Percentiles rank a stretch among this genome's conserved stretches.
phyloP scores from a whole-genome alignment of 2,113 vertebrate species.

The Phainopepla nitens region DNA sequence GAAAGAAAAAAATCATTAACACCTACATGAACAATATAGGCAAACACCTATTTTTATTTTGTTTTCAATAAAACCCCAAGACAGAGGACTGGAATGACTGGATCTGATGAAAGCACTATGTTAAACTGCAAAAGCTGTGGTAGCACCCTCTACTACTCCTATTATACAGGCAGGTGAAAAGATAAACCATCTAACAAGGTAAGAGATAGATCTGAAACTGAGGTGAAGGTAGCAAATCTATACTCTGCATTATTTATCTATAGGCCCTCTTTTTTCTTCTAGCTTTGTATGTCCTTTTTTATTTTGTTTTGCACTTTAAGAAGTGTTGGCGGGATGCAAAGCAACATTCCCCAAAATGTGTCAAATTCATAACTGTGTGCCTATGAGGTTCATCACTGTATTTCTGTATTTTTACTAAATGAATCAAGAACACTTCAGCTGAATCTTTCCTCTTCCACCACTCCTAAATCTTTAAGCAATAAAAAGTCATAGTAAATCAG shows the following conservation, averaged over 20 bases:
- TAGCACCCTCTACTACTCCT: background rate
- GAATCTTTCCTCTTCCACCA: background rate
- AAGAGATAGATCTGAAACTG: background rate
- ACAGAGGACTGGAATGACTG: background rate
- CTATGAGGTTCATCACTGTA: background rate
- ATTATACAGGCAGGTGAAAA: background rate
- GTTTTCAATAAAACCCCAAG: background rate
- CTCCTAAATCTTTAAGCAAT: background rate
- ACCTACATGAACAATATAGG: background rate
- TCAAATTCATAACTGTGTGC: background rate
- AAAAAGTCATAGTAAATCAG: background rate
- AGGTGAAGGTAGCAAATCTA: background rate
- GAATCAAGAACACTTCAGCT: background rate
- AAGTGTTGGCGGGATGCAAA: background rate
- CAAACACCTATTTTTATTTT: background rate
- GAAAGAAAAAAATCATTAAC: background rate
- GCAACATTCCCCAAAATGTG: background rate
- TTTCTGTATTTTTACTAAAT: background rate
- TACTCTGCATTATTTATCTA: background rate
- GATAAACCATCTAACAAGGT: background rate
- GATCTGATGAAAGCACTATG: background rate
- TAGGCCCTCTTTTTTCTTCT: background rate
- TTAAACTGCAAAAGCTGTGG: background rate
- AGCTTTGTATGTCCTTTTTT: background rate
- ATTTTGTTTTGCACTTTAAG: background rate